These are phyloP conservation scores for Lipophrys pholis DNA, from an alignment of 2,113 vertebrate genomes.

Conservation along the genomic window DNA sequence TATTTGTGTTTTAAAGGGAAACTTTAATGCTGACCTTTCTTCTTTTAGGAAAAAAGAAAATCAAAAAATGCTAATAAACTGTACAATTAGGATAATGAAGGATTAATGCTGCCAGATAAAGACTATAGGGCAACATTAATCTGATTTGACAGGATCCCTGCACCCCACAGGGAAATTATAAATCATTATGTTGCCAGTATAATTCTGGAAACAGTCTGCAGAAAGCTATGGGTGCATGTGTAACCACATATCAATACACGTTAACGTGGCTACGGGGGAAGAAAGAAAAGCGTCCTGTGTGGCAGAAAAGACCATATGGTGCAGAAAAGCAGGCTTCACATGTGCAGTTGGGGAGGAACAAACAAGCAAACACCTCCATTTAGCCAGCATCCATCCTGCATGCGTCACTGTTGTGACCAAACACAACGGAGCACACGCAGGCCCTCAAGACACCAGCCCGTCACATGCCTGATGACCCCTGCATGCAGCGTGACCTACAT, in stretches of 20 bases:
- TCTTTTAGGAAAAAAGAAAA: not conserved
- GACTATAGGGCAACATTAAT: constrained; percentile 20
- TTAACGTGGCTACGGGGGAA: constrained; percentile 27
- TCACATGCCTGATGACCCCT: constrained; percentile 44
- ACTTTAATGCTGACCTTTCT: no score
- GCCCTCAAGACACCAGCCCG: constrained; percentile 39
- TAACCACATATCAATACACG: constrained; percentile 23
- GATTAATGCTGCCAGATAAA: constrained; percentile 15
- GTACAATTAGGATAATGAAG: not conserved
- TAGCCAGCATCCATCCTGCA: constrained; percentile 51
- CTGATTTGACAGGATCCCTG: constrained; percentile 6
- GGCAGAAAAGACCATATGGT: constrained; percentile 72
- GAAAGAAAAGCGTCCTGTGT: constrained; percentile 22
- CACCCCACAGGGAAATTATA: constrained; percentile 35
- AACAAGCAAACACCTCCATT: constrained; percentile 64
- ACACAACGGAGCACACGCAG: constrained; percentile 33
- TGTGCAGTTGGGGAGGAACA: constrained; percentile 49
- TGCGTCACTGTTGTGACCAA: constrained; percentile 50
- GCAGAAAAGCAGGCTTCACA: constrained; percentile 46
- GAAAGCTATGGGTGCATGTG: constrained; percentile 18
- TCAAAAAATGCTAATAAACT: not conserved
- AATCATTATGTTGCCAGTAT: constrained; percentile 45
- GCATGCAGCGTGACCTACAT: constrained; percentile 53
- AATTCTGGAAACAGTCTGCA: constrained; percentile 32
- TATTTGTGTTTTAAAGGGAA: no score